A percentile compares a stretch with the other conserved stretches of the same genome.
Evolutionary conservation across 2,888 invertebrate species (phyloP).

Genomic region (Eupithecia centaureata): DNA sequence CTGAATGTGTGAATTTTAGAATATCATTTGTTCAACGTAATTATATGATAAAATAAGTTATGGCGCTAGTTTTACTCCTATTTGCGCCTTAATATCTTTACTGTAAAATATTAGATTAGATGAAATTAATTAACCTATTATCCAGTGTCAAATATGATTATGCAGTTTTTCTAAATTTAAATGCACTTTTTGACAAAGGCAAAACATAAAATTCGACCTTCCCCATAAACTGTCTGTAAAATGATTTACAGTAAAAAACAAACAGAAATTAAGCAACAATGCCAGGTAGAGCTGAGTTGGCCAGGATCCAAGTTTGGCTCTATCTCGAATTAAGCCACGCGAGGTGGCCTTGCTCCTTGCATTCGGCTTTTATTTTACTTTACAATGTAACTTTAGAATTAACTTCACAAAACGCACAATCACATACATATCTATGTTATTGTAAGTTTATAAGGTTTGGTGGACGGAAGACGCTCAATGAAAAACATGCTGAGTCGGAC

Average conservation of each 20-base stretch:
- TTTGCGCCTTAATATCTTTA: too few species aligned
- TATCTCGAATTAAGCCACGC: slow-evolving; percentile 32
- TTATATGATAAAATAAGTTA: too few species aligned
- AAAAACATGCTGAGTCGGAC: too few species aligned
- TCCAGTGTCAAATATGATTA: too few species aligned
- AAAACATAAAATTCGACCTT: slow-evolving; percentile 7
- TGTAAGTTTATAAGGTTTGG: too few species aligned
- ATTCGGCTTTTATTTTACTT: slow-evolving; percentile 30
- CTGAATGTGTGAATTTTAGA: too few species aligned
- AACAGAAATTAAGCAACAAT: slow-evolving; percentile 39
- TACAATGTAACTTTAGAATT: slow-evolving; percentile 3
- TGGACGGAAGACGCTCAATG: too few species aligned
- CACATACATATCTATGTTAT: too few species aligned
- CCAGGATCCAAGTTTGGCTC: slow-evolving; percentile 34
- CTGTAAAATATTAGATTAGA: too few species aligned
- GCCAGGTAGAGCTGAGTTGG: slow-evolving; percentile 43
- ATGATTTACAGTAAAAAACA: slow-evolving; percentile 32
- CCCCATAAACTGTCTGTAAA: slow-evolving; percentile 33
- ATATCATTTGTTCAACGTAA: too few species aligned
- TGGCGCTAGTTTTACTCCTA: too few species aligned
- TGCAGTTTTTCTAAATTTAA: neutral
- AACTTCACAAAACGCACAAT: neutral
- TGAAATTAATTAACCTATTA: too few species aligned
- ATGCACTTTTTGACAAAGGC: neutral
- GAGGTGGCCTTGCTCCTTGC: slow-evolving; percentile 20